A percentile compares a stretch with the other conserved stretches of the same genome.
Conservation (phyloP, 2,888 invertebrate species). For the Leptinotarsa rubiginosa region DNA sequence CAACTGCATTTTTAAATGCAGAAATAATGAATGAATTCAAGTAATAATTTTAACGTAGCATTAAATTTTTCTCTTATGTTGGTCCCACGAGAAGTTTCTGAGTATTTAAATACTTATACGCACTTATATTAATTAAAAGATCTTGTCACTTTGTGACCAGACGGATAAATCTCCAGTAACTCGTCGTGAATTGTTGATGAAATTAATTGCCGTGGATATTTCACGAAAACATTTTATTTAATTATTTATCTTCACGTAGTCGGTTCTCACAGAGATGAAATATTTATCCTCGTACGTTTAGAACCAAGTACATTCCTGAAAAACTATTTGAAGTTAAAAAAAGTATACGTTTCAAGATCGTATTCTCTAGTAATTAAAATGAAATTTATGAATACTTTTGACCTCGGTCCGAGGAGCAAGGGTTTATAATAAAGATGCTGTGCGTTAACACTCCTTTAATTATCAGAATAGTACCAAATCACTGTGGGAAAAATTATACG, state of each 20-base stretch:
- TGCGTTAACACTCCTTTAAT: not conserved
- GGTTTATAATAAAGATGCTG: slow-evolving; percentile 3
- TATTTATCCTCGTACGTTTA: not conserved
- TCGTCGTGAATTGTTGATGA: not conserved
- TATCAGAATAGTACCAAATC: slow-evolving; percentile 3
- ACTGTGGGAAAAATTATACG: not conserved
- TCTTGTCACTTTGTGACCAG: not conserved
- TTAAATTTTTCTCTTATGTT: not conserved
- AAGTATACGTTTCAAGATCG: not conserved
- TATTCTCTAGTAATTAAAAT: slow-evolving; percentile 5
- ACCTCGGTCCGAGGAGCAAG: not conserved
- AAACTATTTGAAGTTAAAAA: not conserved
- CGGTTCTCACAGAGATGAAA: slow-evolving; percentile 10
- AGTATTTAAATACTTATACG: not conserved
- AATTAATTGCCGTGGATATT: slow-evolving; percentile 1
- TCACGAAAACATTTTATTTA: not conserved
- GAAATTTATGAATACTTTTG: slow-evolving; percentile 7
- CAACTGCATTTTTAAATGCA: no score
- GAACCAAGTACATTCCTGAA: not conserved
- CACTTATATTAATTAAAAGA: not conserved
- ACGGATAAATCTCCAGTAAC: not conserved
- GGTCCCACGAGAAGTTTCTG: not conserved
- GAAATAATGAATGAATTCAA: no score
- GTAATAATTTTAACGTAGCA: no score
- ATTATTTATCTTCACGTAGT: slow-evolving; percentile 7